Evolutionary conservation across 2,888 invertebrate species (phyloP).

Genomic region (Drosophila parthenogenetica): DNA sequence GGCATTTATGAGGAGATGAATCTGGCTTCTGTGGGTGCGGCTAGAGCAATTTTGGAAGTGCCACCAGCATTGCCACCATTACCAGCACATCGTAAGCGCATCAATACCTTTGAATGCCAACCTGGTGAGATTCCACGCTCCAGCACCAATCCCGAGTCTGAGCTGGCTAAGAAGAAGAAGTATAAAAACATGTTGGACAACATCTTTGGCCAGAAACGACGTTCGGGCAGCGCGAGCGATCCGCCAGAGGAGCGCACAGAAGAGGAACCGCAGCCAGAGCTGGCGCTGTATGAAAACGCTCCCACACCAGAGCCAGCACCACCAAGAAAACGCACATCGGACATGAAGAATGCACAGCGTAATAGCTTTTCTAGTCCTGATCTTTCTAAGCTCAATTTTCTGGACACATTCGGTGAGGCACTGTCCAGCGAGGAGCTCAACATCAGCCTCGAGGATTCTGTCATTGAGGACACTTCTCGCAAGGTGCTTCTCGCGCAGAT

Average conservation of each 20-base stretch:
- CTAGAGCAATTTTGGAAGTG: constrained; percentile 62
- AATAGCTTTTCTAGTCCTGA: constrained; percentile 85
- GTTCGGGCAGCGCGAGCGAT: constrained; percentile 69
- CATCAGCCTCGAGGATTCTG: constrained; percentile 74
- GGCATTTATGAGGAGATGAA: constrained; percentile 85
- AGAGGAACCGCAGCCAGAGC: constrained; percentile 18
- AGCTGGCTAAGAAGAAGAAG: constrained; percentile 83
- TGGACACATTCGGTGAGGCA: constrained; percentile 77
- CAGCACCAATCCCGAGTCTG: constrained; percentile 84
- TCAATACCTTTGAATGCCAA: constrained; percentile 82
- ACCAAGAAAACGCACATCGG: constrained; percentile 27
- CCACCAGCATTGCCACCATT: constrained; percentile 74
- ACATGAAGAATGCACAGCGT: constrained; percentile 74
- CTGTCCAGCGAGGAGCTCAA: constrained; percentile 69
- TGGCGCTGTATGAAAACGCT: constrained; percentile 63
- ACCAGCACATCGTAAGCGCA: constrained; percentile 83
- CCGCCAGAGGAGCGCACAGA: constrained; percentile 22
- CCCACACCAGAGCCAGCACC: constrained; percentile 56
- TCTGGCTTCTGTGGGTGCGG: constrained; percentile 48
- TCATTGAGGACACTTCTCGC: constrained; percentile 56
- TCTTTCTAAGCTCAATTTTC: constrained; percentile 81
- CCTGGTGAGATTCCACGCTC: constrained; percentile 81
- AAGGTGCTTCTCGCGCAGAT: constrained; percentile 48
- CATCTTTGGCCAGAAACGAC: constrained; percentile 81
- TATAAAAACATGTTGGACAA: constrained; percentile 81